Percentiles rank a stretch among this genome's conserved stretches.
phyloP scores from a whole-genome alignment of 2,888 invertebrate species.

The Phasia obesa region DNA sequence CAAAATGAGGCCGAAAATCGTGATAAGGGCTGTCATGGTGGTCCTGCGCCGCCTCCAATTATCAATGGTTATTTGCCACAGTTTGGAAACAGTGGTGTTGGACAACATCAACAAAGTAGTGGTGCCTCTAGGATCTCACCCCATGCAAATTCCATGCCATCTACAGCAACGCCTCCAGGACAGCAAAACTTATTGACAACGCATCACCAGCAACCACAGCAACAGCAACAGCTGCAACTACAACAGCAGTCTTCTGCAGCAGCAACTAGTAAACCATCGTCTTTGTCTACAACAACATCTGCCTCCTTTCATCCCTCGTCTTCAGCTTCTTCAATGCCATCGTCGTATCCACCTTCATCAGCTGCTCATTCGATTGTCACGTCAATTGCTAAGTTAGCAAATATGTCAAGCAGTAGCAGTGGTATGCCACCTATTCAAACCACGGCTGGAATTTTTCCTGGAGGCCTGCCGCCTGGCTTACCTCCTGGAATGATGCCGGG shows the following conservation, averaged over 20 bases:
- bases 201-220: conserved; percentile 65
- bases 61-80: conserved; percentile 72
- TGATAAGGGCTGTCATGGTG: conserved; percentile 48
- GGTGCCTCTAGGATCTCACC: conserved; percentile 70
- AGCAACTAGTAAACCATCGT: conserved; percentile 67
- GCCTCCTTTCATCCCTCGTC: conserved; percentile 63
- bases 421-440: conserved; percentile 82
- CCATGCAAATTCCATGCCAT: conserved; percentile 64
- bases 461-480: conserved; percentile 53
- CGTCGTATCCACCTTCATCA: conserved; percentile 39
- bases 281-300: conserved; percentile 64
- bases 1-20: conserved; percentile 64
- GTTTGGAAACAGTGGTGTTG: conserved; percentile 66
- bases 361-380: conserved; percentile 55
- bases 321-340: conserved; percentile 31
- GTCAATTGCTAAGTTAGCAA: conserved; percentile 71
- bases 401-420: conserved; percentile 72
- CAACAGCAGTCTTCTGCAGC: conserved; percentile 66
- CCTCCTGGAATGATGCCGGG: conserved; percentile 76
- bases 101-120: conserved; percentile 61
- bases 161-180: conserved; percentile 61
- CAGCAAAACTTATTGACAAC: conserved; percentile 45
- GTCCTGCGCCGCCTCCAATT: conserved; percentile 58
- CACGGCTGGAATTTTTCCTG: conserved; percentile 74
- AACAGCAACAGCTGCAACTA: conserved; percentile 62